Base-by-base conservation (phyloP, 2,888 invertebrate genomes). In the Azorinus chamasolen region DNA sequence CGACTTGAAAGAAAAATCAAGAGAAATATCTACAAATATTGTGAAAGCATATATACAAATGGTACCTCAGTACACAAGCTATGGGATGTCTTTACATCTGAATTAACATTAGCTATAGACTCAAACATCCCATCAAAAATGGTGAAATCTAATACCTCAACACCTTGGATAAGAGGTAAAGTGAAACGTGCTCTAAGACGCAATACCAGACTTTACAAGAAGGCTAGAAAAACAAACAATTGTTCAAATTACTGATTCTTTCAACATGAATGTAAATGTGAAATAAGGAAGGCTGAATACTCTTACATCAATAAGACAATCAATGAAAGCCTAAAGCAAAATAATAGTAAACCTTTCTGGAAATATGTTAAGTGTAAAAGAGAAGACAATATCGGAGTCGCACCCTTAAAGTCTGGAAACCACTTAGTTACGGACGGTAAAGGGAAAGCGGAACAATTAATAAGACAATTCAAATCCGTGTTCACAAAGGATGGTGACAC, bases 331-430 rank as follows among this genome's bases (percentile, higher is more conserved):
- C 68, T 77, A 8, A 20, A 72, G 51, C 32, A 72, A 4, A 77
- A 77, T 22, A 82, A 78, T 55, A 57, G 55, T 10, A 82, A 78
- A 65, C 64, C 71, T 8, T 74, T 74, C 51, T 77, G 48, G 54
- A 78, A 71, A 8, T 75, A 63, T 27, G 54, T 69, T 10, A 63
- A 75, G 53, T 59, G 61, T 0, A 65, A 63, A 12, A 64, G 57
- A 48, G 53, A 65, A 43, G 65, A 68, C 37, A 63, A 54, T 18
- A 53, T 70, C 12, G 61, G 69, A 10, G 58, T 64, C 14, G 59
- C 75, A 12, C 76, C 73, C 16, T 66, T 80, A 16, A 64, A 48
- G 43, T 41, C 32, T 20, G 55, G 58, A 25, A 50, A 37, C 12
- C 54, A 65, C 37, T 41, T 76, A 25, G 46, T 76, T 43, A 70